A percentile compares a stretch with the other conserved stretches of the same genome.
phyloP scores from a whole-genome alignment of 53 echinoderm and acorn worm genomes.

The Holothuria leucospilota region DNA sequence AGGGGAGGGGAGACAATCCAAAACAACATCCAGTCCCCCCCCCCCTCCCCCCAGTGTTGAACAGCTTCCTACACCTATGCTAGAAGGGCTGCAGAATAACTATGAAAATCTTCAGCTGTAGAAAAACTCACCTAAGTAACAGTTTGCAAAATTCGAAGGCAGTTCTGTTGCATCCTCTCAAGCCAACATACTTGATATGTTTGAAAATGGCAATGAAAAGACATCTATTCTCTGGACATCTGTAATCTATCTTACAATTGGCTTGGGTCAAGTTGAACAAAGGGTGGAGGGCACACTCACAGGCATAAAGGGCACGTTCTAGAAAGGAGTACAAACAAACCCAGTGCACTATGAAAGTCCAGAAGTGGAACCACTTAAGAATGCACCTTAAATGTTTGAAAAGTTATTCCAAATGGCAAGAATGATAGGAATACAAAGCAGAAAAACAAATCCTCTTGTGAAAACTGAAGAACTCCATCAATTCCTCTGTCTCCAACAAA shows the following conservation, averaged over 20 bases:
- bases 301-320: conserved; percentile 86
- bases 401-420: no score
- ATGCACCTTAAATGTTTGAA: no score
- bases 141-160: conserved; percentile 90
- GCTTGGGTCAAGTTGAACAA: conserved; percentile 92
- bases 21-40: no score
- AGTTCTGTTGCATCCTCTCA: conserved; percentile 93
- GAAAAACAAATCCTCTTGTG: no score
- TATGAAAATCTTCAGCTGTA: no score
- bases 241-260: conserved; percentile 82
- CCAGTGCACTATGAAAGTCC: not conserved
- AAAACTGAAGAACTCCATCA: no score
- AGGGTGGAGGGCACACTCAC: conserved; percentile 92
- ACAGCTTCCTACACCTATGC: no score
- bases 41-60: no score
- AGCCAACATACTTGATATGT: conserved; percentile 83
- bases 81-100: no score
- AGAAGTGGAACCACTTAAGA: not conserved
- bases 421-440: no score
- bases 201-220: conserved; percentile 90
- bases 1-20: no score
- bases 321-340: conserved; percentile 23
- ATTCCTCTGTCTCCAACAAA: no score
- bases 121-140: conserved; percentile 72
- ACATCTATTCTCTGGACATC: conserved; percentile 81